Conservation (phyloP, 2,113 vertebrate species). For the zebrafish (Danio rerio) region DNA sequence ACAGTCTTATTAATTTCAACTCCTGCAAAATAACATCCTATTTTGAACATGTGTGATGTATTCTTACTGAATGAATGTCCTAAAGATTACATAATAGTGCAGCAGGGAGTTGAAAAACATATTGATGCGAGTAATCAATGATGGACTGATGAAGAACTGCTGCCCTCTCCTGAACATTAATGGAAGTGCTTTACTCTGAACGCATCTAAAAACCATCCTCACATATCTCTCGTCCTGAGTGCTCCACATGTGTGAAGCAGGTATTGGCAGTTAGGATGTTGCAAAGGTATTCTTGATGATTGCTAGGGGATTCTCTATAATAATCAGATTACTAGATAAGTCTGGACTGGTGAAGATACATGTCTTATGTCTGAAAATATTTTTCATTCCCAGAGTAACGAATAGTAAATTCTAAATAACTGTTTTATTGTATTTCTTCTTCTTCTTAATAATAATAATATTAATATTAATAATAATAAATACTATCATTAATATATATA, state of each 20-base stretch:
- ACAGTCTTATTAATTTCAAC: no score
- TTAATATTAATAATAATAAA: no score
- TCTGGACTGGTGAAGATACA: no score
- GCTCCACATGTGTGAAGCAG: no score
- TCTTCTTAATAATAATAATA: no score
- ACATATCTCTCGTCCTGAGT: no score
- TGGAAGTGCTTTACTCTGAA: not conserved
- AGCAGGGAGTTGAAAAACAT: not conserved
- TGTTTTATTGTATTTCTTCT: no score
- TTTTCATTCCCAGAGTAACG: no score
- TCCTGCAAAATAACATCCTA: no score
- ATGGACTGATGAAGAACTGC: conserved; percentile 1
- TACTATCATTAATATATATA: no score
- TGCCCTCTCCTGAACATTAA: conserved; percentile 46
- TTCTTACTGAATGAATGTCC: not conserved
- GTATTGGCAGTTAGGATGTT: not conserved
- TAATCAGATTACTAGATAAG: not conserved
- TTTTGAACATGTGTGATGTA: not conserved
- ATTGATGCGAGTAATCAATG: not conserved
- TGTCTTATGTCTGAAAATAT: no score
- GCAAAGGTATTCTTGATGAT: not conserved
- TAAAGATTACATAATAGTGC: not conserved
- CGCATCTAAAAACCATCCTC: not conserved
- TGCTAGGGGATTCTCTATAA: not conserved
- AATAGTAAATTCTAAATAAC: no score